Base-by-base conservation (phyloP, 2,888 invertebrate species). In the Fragum sueziense region DNA sequence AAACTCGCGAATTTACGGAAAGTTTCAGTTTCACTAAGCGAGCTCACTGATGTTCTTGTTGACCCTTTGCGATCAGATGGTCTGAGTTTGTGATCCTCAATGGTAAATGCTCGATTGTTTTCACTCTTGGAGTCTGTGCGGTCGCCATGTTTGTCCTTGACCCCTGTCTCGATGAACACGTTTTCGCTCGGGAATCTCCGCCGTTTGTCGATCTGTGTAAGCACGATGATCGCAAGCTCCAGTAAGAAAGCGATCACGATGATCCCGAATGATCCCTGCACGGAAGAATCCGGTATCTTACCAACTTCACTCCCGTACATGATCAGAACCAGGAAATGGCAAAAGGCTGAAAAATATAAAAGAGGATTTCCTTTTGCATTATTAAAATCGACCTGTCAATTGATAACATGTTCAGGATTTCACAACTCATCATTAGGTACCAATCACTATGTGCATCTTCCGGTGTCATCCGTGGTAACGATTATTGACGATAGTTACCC, bases 271-370 rank as follows among this genome's bases (percentile, higher is more conserved):
- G 84, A 84, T 25, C 54, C 81, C 65, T 80, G 65, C n/a, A 82
- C 71, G 14, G 29, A 33, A 2, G 81, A 81, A 1, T 84, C 81
- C 17, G 79, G 74, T 20, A 84, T 57, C 68, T 81, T 81, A 22
- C 37, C 59, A 2, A 82, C 84, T 65, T 84, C 84, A 20, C 79
- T 73, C 11, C 82, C 84, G 33, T 80, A 84, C 79, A 84, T 79
- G 67, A 84, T 79, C 9, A 84, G 31, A 20, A 77, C 71, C 31
- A 84, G 77, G 34, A 81, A 81, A 70, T 84, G 84, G 47, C 70
- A 62, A 51, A 81, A 81, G n/a, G 59, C 71, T 71, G 71, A 25
- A 71, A n/a, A 71, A 29, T 59, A 71, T 6, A 71, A 14, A 61
- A 33, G 20, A 9, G 37, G 37, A 37, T 37, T 9, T 37, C 37